Base-by-base conservation (phyloP, 2,888 invertebrate species). In the Drosophila antonietae region DNA sequence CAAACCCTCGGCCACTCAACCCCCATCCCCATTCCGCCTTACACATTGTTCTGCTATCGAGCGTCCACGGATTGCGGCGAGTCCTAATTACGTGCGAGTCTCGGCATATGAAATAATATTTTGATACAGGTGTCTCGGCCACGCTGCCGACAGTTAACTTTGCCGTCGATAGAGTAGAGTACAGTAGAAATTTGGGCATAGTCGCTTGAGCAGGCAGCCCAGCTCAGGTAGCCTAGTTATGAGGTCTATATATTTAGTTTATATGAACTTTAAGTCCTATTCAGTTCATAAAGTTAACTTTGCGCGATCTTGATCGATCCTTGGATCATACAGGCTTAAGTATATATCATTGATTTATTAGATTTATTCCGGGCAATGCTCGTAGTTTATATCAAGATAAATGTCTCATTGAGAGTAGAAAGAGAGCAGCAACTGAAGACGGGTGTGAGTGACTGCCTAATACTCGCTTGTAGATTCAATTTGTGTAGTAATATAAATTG, bases 101-200 rank as follows among this genome's bases (percentile, higher is more conserved):
- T 84, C 90, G 84, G 84, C 89, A 89, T 83, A 83, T 89, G 89
- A 89, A 90, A 88, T 89, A 89, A 90, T 88, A 88, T 86, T 86
- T 73, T 80, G 70, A 74, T 75, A 81, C 81, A 81, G 80, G 73
- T 73, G 82, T 63, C 70, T 55, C 72, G 68, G 68, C 65, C 89
- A 84, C 68, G 58, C 69, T 64, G 65, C 44, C 67, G 33, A 73
- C 31, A 49, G 47, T 20, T 60, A 43, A 39, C 57, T 61, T 63
- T 72, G 43, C n/a, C 33, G 2, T 1, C 18, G n/a, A 12, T 14
- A 39, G 23, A 3, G 33, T 37, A 52, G 18, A 9, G 23, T 8
- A 1, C 1, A 2, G 28, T 28, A 28, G 28, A 28, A 6, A 6
- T 4, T 1, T 2, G 49, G 55, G 60, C 0, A 20, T 20, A 12